Percentiles rank a stretch among this genome's conserved stretches.
Evolutionary conservation across 2,888 invertebrate genomes (phyloP).

Genomic region (Heliconius aoede): DNA sequence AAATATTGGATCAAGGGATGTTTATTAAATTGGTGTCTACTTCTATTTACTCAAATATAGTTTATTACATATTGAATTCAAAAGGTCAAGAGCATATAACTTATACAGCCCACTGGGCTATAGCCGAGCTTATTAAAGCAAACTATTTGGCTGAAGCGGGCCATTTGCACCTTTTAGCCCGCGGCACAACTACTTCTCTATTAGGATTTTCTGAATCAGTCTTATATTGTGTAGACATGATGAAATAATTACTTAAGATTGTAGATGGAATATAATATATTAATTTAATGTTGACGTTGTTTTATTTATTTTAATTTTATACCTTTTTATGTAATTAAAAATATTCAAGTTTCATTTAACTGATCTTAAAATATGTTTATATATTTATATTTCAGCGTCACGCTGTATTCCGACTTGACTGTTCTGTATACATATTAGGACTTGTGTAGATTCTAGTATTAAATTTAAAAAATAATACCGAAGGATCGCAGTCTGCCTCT

Average conservation of each 20-base stretch:
- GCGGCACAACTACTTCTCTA: constrained; percentile 65
- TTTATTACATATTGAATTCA: constrained; percentile 62
- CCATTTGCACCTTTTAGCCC: constrained; percentile 62
- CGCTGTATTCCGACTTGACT: too few relatives aligned
- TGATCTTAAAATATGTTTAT: too few relatives aligned
- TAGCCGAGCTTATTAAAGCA: constrained; percentile 60
- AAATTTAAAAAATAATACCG: not conserved
- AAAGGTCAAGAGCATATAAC: constrained; percentile 51
- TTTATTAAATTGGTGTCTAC: constrained; percentile 69
- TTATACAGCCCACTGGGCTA: constrained; percentile 67
- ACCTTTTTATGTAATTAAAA: not conserved
- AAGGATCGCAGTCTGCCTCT: not conserved
- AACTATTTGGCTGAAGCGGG: constrained; percentile 73
- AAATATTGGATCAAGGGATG: constrained; percentile 68
- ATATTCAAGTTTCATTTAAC: not conserved
- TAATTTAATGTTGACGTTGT: not conserved
- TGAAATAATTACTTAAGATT: constrained; percentile 2
- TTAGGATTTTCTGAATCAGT: constrained; percentile 71
- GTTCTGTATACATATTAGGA: too few relatives aligned
- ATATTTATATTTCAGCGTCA: too few relatives aligned
- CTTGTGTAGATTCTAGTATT: not conserved
- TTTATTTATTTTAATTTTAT: constrained; percentile 7
- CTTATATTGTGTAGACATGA: constrained; percentile 60
- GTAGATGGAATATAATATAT: constrained; percentile 3
- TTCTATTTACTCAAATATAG: constrained; percentile 62